phyloP scores from a whole-genome alignment of 2,113 vertebrate genomes.

The Chionomys nivalis region DNA sequence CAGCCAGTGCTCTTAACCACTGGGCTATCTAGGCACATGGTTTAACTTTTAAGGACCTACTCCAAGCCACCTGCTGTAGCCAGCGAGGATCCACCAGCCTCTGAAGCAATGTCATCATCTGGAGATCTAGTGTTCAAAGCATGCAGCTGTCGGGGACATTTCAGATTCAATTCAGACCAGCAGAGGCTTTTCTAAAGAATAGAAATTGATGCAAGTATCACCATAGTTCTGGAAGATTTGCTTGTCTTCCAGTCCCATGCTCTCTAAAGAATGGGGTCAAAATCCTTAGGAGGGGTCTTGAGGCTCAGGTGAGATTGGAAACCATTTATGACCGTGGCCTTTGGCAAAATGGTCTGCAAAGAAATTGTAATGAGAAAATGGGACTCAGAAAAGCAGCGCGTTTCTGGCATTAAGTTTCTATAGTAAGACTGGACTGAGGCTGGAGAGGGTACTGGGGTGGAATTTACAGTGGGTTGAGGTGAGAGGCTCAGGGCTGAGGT shows the following conservation, averaged over 20 bases:
- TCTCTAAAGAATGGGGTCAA: background rate
- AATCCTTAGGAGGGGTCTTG: background rate
- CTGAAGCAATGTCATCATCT: background rate
- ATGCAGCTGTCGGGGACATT: background rate
- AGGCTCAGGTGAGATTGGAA: constrained; percentile 13
- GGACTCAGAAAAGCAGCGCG: background rate
- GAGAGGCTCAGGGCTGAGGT: background rate
- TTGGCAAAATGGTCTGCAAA: background rate
- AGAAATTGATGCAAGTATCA: background rate
- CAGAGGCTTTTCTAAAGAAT: background rate
- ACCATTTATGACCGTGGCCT: background rate
- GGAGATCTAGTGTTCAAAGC: background rate
- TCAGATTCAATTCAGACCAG: background rate
- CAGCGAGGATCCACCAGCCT: background rate
- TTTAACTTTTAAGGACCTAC: background rate
- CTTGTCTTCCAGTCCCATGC: background rate
- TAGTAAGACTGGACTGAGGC: background rate
- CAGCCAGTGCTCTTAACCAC: background rate
- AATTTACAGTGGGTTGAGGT: background rate
- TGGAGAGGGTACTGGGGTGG: background rate
- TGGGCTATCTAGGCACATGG: background rate
- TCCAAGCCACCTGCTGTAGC: too few relatives aligned
- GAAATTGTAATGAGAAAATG: constrained; percentile 8
- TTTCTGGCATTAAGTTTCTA: background rate
- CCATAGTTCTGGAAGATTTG: constrained; percentile 18